Evolutionary conservation across 2,797 vertebrate species (phyloP).

Genomic region (Microchirus variegatus): DNA sequence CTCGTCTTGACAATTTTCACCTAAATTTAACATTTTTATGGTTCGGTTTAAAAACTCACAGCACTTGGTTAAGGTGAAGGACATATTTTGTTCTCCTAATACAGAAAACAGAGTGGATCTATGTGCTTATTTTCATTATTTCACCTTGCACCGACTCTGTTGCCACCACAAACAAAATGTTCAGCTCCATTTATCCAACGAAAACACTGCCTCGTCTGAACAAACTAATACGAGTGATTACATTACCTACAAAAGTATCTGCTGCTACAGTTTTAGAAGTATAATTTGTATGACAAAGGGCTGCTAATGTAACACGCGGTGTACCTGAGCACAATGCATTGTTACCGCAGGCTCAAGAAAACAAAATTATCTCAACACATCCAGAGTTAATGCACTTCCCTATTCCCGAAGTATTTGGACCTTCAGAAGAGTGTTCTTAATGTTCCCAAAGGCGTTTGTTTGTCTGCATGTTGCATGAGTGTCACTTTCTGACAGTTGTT

Average conservation of each 20-base stretch:
- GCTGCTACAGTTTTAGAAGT: background rate
- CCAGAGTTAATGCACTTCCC: background rate
- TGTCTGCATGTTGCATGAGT: conserved; percentile 1
- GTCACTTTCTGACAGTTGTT: background rate
- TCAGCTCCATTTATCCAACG: background rate
- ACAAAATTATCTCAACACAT: background rate
- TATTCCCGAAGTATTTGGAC: background rate
- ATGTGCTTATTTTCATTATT: too few relatives aligned
- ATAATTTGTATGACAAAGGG: background rate
- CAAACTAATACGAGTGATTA: background rate
- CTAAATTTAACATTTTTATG: too few relatives aligned
- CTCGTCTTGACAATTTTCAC: background rate
- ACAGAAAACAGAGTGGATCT: too few relatives aligned
- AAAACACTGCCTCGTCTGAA: background rate
- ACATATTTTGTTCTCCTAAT: too few relatives aligned
- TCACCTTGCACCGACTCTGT: too few relatives aligned
- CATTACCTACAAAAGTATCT: background rate
- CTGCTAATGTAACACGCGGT: background rate
- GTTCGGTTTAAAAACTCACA: too few relatives aligned
- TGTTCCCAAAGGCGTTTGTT: conserved; percentile 14
- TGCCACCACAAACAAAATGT: background rate
- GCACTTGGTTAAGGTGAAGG: too few relatives aligned
- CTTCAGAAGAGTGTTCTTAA: background rate
- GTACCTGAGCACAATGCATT: background rate
- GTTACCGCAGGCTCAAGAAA: background rate